Conservation (phyloP, 1,140 invertebrate genomes). For the Hypsibius dujardini region DNA sequence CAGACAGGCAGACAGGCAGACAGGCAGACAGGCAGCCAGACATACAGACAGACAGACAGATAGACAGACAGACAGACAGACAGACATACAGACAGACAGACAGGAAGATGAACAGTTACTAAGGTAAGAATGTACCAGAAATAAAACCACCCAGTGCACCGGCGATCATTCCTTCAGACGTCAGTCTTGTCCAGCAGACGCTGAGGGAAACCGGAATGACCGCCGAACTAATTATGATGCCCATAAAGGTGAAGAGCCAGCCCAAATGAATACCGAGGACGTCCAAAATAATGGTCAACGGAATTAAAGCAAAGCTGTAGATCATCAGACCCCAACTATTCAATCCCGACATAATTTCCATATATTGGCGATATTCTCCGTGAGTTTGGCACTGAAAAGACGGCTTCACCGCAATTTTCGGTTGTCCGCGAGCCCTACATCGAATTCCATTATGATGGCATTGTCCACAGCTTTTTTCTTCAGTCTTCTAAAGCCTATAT, state of each 20-base stretch:
- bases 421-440: conserved; percentile 25
- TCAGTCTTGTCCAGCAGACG: conserved; percentile 34
- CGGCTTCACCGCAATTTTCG: conserved; percentile 28
- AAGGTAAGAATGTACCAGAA: conserved; percentile 17
- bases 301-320: conserved; percentile 29
- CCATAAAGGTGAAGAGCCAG: conserved; percentile 35
- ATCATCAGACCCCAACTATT: conserved; percentile 33
- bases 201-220: conserved; percentile 32
- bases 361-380: conserved; percentile 31
- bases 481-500: conserved; percentile 18
- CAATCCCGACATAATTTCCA: conserved; percentile 28
- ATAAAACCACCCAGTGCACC: conserved; percentile 30
- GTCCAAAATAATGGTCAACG: conserved; percentile 30
- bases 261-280: conserved; percentile 29
- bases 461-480: neutral
- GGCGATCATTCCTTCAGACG: conserved; percentile 29
- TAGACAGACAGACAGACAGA: too few relatives aligned
- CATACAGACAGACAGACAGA: too few relatives aligned
- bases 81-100: too few relatives aligned
- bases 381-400: conserved; percentile 31
- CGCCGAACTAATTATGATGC: conserved; percentile 33
- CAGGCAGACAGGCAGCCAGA: too few relatives aligned
- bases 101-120: neutral
- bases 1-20: too few relatives aligned
- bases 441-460: conserved; percentile 19